Base-by-base conservation (phyloP, 1,140 invertebrate species). In the Potamilus streckersoni region DNA sequence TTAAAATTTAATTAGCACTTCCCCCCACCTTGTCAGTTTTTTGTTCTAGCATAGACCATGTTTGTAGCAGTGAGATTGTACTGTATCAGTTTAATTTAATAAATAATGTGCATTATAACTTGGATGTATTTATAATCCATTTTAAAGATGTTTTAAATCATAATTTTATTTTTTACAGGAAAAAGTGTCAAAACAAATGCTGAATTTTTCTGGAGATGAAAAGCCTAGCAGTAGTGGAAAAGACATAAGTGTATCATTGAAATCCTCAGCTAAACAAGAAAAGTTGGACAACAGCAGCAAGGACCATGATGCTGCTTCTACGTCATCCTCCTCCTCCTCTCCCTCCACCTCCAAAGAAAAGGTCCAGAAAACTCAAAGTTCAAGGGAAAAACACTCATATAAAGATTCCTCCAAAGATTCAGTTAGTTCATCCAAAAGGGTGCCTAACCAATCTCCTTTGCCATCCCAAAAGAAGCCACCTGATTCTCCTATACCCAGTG, bases 401-500 rank as follows among this genome's bases (percentile, higher is more conserved):
- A 73, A 73, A 66, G 71, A 73, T 38, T 56, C 56, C 38, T 59
- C 56, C 69, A 23, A 71, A 65, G n/a, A 77, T 72, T 62, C 68
- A 77, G 19, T 57, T 38, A 8, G 75, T 66, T 14, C 71, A 64
- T 11, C 69, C 75, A 59, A 49, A 49, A 49, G 6, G 38, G 20
- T 31, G 16, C 38, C 68, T 19, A 16, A 27, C 12, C 61, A 59
- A 61, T 71, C 69, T 60, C 17, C 56, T 11, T 69, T 61, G 57
- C 62, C 73, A 2, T 77, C 75, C 49, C 57, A 49, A 23, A 77
- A 77, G 57, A 58, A 70, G 27, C 69, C 71, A 61, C 72, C 75
- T n/a, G 69, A 71, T n/a, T 77, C 75, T 23, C 75, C 75, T 8
- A 66, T 31, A 15, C 58, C 27, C 17, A 69, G 72, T 56, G 63